These are phyloP conservation scores for Galaxea fascicularis DNA, from an alignment of 92 coral and sea anemone genomes.

Conservation along the genomic window DNA sequence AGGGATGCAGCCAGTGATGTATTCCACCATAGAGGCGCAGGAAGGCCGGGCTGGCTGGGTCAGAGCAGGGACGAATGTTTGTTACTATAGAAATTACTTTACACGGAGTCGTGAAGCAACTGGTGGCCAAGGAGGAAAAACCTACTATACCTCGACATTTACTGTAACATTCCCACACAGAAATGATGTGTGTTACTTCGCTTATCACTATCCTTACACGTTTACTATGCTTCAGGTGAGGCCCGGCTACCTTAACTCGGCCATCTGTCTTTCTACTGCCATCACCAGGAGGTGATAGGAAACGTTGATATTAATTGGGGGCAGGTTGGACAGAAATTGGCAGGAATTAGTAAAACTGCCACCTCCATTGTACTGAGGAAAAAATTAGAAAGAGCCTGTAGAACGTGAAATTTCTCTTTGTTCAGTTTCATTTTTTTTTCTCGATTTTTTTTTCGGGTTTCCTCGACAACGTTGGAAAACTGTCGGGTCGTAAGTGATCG, in stretches of 20 bases:
- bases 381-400: no score
- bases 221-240: conserved; percentile 96
- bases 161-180: conserved; percentile 87
- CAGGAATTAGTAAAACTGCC: no score
- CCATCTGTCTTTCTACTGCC: background rate
- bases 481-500: no score
- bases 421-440: no score
- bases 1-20: conserved; percentile 99
- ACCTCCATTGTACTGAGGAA: no score
- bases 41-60: conserved; percentile 96
- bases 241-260: background rate
- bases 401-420: no score
- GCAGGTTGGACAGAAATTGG: no score
- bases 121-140: conserved; percentile 82
- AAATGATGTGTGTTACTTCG: conserved; percentile 92
- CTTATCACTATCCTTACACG: conserved; percentile 98
- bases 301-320: no score
- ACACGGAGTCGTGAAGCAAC: conserved; percentile 76
- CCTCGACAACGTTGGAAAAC: no score
- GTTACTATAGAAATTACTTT: conserved; percentile 95
- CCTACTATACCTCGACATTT: conserved; percentile 93
- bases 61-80: conserved; percentile 84
- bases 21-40: conserved; percentile 86
- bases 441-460: no score
- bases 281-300: background rate